Conservation (phyloP, 2,113 vertebrate species). For the Pteruthius melanotis region DNA sequence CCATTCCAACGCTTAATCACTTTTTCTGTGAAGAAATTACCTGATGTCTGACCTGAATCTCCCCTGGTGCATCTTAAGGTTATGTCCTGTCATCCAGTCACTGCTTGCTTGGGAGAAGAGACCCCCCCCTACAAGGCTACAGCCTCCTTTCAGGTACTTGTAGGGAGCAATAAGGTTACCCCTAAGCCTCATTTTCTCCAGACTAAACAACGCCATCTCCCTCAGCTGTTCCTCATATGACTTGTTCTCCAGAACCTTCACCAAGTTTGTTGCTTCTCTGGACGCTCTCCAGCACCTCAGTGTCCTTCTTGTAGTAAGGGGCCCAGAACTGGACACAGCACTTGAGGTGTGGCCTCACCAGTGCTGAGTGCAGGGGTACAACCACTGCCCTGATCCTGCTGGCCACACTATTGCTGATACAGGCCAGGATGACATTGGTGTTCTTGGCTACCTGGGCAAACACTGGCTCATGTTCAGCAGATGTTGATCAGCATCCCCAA, state of each 20-base stretch:
- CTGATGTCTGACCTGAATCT: not conserved
- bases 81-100: not conserved
- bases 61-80: too few species aligned
- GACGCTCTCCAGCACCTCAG: too few species aligned
- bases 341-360: not conserved
- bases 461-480: not conserved
- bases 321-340: not conserved
- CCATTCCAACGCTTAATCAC: not conserved
- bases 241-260: not conserved
- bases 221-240: rapidly evolving
- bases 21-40: not conserved
- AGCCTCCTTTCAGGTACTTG: not conserved
- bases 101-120: not conserved
- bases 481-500: not conserved
- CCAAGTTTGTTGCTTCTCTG: not conserved
- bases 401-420: not conserved
- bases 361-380: rapidly evolving
- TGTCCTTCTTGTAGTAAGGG: not conserved
- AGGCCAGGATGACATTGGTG: not conserved
- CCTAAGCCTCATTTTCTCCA: not conserved
- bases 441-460: not conserved
- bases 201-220: rapidly evolving
- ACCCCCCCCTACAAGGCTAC: not conserved
- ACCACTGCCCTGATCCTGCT: rapidly evolving
- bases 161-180: not conserved